Conservation (phyloP, 2,113 vertebrate genomes). For the Dendropsophus ebraccatus region DNA sequence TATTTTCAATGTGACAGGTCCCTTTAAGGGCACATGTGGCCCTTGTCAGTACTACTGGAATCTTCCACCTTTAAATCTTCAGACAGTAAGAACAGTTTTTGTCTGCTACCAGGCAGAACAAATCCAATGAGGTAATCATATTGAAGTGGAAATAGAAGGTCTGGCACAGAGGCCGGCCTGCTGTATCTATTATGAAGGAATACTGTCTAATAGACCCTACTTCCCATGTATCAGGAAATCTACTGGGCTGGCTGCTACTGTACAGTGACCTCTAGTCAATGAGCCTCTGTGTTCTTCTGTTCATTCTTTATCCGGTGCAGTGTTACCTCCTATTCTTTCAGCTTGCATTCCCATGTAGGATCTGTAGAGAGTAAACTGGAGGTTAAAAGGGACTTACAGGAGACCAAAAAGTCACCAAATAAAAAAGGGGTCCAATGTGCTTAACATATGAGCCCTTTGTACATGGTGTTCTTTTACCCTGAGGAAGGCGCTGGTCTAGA, state of each 20-base stretch:
- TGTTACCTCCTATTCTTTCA: not conserved
- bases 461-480: too few species aligned
- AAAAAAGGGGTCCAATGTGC: too few species aligned
- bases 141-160: not conserved
- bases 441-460: too few species aligned
- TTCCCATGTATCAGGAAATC: slow-evolving; percentile 13
- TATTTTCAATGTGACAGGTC: too few species aligned
- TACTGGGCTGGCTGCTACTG: not conserved
- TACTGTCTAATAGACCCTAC: not conserved
- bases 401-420: too few species aligned
- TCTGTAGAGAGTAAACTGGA: not conserved
- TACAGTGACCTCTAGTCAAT: not conserved
- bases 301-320: slow-evolving; percentile 1
- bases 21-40: too few species aligned
- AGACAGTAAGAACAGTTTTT: not conserved
- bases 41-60: too few species aligned
- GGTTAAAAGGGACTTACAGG: too few species aligned
- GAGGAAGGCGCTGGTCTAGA: too few species aligned
- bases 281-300: not conserved
- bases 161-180: not conserved
- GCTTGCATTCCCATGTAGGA: not conserved
- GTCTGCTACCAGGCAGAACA: not conserved
- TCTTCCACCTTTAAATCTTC: not conserved
- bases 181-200: not conserved
- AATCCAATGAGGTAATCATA: not conserved